phyloP scores from a whole-genome alignment of 1,140 invertebrate genomes.

The Microplitis mediator region DNA sequence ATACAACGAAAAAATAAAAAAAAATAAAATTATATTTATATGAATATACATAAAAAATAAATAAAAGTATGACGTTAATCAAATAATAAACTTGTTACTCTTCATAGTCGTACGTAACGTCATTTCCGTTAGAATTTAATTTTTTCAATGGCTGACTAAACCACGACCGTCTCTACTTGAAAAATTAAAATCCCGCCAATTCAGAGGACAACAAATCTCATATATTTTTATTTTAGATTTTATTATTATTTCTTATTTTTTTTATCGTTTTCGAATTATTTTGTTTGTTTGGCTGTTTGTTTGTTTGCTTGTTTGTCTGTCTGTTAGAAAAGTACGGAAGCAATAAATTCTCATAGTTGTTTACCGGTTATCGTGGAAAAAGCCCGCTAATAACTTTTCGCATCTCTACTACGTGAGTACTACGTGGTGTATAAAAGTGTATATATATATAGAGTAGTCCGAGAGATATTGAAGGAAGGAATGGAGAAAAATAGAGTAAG shows the following conservation, averaged over 20 bases:
- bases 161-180: background rate
- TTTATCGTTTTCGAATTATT: too few relatives aligned
- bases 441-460: too few relatives aligned
- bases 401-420: background rate
- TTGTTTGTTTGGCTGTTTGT: too few relatives aligned
- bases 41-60: too few relatives aligned
- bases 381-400: constrained; percentile 11
- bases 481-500: background rate
- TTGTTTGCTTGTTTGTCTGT: background rate
- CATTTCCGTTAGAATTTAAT: background rate
- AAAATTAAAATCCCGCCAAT: too few relatives aligned
- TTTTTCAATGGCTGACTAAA: background rate
- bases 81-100: background rate
- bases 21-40: too few relatives aligned
- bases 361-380: constrained; percentile 5
- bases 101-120: background rate
- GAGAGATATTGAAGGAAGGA: background rate
- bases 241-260: background rate
- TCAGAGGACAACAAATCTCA: background rate
- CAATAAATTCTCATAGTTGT: constrained; percentile 16
- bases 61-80: background rate
- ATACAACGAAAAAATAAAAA: too few relatives aligned
- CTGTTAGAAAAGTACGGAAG: constrained; percentile 9
- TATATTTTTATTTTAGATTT: background rate
- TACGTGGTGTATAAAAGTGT: too few relatives aligned